These are phyloP conservation scores for Brienomyrus brachyistius DNA, from an alignment of 2,113 vertebrate genomes.

Conservation along the genomic window DNA sequence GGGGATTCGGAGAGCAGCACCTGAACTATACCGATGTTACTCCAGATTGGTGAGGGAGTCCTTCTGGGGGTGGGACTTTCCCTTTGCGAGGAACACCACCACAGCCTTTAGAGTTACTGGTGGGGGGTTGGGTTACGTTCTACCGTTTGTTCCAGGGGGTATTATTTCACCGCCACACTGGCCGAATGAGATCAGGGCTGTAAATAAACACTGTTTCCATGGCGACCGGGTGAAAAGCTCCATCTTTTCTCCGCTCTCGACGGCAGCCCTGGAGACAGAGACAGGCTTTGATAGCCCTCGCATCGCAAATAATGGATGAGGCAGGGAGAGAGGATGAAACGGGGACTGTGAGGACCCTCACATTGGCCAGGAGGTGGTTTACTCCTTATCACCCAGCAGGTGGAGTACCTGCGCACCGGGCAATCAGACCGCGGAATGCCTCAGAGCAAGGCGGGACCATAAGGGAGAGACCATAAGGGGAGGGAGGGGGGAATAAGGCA, in stretches of 20 bases:
- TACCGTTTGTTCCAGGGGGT: conserved; percentile 33
- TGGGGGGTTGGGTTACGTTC: conserved; percentile 7
- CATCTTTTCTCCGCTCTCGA: conserved; percentile 16
- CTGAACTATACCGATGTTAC: background rate
- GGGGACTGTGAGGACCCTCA: background rate
- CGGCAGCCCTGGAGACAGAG: background rate
- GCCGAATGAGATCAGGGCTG: conserved; percentile 38
- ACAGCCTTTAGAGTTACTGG: background rate
- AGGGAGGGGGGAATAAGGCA: background rate
- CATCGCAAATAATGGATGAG: conserved; percentile 10
- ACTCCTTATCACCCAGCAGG: background rate
- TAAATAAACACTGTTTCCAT: conserved; percentile 50
- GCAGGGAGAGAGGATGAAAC: background rate
- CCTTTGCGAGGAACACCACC: background rate
- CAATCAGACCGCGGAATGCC: background rate
- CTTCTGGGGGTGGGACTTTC: background rate
- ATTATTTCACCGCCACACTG: conserved; percentile 42
- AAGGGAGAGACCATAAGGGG: background rate
- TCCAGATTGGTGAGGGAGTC: background rate
- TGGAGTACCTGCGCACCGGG: background rate
- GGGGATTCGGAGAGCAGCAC: background rate
- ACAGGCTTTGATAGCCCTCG: background rate
- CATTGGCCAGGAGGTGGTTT: background rate
- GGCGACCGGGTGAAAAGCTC: conserved; percentile 44
- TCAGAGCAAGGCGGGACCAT: background rate